These are phyloP conservation scores for Himantopus leucocephalus DNA, from an alignment of 2,113 vertebrate species.

Conservation along the genomic window DNA sequence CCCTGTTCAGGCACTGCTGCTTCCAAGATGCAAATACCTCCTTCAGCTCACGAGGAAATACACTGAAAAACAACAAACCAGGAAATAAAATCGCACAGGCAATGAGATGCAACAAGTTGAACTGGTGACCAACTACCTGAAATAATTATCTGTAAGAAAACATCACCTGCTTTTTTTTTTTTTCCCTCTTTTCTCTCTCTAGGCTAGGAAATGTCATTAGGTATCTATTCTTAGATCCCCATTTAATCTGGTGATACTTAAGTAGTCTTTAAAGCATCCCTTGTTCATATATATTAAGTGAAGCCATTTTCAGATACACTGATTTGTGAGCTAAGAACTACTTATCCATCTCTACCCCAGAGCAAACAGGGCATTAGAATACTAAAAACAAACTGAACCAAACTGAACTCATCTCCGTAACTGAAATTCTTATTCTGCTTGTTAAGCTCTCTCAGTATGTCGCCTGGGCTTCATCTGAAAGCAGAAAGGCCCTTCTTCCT, in stretches of 20 bases:
- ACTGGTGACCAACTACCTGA: not conserved
- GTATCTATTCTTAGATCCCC: conserved; percentile 33
- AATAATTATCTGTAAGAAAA: not conserved
- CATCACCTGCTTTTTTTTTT: not conserved
- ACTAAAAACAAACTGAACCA: not conserved
- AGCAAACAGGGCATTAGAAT: not conserved
- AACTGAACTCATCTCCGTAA: not conserved
- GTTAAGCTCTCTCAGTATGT: not conserved
- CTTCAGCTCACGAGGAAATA: conserved; percentile 95
- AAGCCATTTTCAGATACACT: not conserved
- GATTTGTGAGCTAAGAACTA: not conserved
- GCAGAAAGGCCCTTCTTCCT: not conserved
- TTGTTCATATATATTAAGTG: not conserved
- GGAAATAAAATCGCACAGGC: not conserved
- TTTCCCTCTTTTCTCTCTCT: not conserved
- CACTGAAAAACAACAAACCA: conserved; percentile 68
- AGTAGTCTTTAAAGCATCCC: not conserved
- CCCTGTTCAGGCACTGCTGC: conserved; percentile 86
- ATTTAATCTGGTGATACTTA: conserved; percentile 10
- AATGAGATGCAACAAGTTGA: not conserved
- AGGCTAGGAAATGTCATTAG: conserved; percentile 29
- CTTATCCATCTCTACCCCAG: not conserved
- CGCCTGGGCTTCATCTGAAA: not conserved
- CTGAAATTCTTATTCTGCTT: not conserved
- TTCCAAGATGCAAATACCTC: conserved; percentile 95